Percentiles rank a stretch among this genome's conserved stretches.
phyloP scores from a whole-genome alignment of 2,797 vertebrate species.

The Urophycis tenuis region DNA sequence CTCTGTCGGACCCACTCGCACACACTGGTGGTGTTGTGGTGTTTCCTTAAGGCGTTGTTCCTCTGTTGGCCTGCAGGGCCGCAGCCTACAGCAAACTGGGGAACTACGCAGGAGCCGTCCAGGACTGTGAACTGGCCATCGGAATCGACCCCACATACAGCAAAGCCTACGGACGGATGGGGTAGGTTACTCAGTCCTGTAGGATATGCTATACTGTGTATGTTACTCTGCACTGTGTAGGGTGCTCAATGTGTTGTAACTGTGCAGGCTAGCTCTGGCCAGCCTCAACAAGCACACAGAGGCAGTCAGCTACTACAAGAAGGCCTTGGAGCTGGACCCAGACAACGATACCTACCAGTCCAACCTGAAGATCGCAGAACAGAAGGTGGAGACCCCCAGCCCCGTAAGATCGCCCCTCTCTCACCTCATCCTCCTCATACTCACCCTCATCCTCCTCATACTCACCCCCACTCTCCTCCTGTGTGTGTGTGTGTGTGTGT shows the following conservation, averaged over 20 bases:
- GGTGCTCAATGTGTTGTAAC: not conserved
- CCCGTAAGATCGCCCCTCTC: slow-evolving; percentile 65
- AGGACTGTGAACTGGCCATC: slow-evolving; percentile 91
- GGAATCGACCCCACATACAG: slow-evolving; percentile 90
- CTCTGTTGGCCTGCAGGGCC: slow-evolving; percentile 67
- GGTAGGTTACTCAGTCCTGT: slow-evolving; percentile 62
- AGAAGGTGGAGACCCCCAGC: slow-evolving; percentile 87
- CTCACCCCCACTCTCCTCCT: too few relatives aligned
- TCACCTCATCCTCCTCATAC: too few relatives aligned
- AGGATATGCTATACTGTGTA: not conserved
- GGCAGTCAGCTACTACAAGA: slow-evolving; percentile 84
- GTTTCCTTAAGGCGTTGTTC: not conserved
- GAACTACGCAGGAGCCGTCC: slow-evolving; percentile 87
- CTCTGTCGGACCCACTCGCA: not conserved
- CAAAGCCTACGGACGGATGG: slow-evolving; percentile 96
- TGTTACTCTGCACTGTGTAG: not conserved
- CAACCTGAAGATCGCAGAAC: slow-evolving; percentile 91
- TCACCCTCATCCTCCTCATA: too few relatives aligned
- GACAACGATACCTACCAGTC: slow-evolving; percentile 91
- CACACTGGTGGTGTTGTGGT: not conserved
- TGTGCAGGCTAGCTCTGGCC: slow-evolving; percentile 81
- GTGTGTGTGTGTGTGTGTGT: not conserved
- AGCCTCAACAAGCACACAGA: slow-evolving; percentile 91
- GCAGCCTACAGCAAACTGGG: slow-evolving; percentile 92
- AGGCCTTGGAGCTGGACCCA: slow-evolving; percentile 89